phyloP scores from a whole-genome alignment of 2,797 vertebrate genomes.

The Myotis planiceps region DNA sequence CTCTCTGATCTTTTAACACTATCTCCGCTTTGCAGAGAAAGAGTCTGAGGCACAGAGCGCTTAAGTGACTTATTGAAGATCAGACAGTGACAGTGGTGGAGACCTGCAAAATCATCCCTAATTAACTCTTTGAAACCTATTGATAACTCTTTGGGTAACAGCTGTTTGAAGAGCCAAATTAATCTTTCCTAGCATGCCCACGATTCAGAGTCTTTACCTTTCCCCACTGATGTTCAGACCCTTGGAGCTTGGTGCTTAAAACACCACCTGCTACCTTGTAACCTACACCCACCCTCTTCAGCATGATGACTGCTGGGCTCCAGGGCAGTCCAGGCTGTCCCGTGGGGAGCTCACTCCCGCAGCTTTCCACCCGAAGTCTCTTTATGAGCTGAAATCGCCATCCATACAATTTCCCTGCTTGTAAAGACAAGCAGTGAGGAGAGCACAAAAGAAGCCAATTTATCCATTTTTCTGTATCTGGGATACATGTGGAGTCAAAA shows the following conservation, averaged over 20 bases:
- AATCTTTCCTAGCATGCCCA: conserved; percentile 35
- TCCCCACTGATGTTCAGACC: background rate
- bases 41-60: background rate
- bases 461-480: conserved; percentile 69
- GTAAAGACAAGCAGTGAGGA: conserved; percentile 34
- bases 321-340: background rate
- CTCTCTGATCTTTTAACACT: conserved; percentile 31
- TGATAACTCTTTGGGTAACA: conserved; percentile 21
- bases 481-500: conserved; percentile 69
- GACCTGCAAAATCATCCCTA: conserved; percentile 25
- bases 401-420: conserved; percentile 13
- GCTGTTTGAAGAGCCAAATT: conserved; percentile 41
- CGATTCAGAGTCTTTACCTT: background rate
- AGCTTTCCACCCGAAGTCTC: background rate
- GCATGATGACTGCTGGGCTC: background rate
- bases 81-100: background rate
- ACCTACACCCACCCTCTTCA: background rate
- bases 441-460: conserved; percentile 67
- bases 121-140: conserved; percentile 34
- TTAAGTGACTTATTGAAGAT: conserved; percentile 13
- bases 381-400: conserved; percentile 16
- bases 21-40: background rate
- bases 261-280: background rate
- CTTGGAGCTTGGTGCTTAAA: conserved; percentile 38
- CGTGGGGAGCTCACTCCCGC: background rate